Base-by-base conservation (phyloP, 2,797 vertebrate genomes). In the Platalea minor region DNA sequence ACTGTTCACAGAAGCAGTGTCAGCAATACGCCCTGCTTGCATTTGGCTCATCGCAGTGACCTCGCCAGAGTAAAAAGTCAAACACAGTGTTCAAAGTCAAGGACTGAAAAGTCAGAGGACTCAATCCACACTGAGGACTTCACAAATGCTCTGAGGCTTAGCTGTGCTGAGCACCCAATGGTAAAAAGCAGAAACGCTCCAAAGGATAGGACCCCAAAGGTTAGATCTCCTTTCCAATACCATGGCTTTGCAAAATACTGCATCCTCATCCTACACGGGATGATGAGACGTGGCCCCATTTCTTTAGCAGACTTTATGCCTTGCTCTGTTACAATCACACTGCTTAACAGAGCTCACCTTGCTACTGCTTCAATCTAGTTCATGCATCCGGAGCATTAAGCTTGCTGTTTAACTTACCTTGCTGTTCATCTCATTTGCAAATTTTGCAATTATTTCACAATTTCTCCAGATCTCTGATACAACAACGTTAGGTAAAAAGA, bases 251-350 rank as follows among this genome's bases (percentile, higher is more conserved):
- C 64, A 69, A 83, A 88, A 75, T 26, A 48, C n/a, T n/a, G 21
- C 28, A 41, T 46, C 11, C 21, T 83, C 41, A 61, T 89, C 54
- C 45, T 20, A 31, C 45, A 18, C 1, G 45, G 64, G 70, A 19
- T 33, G 54, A 82, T 3, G 17, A 61, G 11, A 77, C 2, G 1
- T 0, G 9, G 46, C 23, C 51, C 25, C 0, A 0, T 63, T 86
- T 76, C 59, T 50, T 46, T 13, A 72, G 41, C 11, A 65, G 23
- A 29, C 18, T 68, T 81, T 50, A 51, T 9, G 75, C 12, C 43
- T 65, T 75, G 17, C 54, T 69, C 35, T 29, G 25, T 33, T 73
- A 57, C 41, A 63, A 7, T 10, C n/a, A 51, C 1, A 0, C 25
- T 72, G 33, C 19, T 75, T 37, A 72, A n/a, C 31, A 45, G 35